Evolutionary conservation across 1,140 invertebrate species (phyloP).

Genomic region (Pectinophora gossypiella): DNA sequence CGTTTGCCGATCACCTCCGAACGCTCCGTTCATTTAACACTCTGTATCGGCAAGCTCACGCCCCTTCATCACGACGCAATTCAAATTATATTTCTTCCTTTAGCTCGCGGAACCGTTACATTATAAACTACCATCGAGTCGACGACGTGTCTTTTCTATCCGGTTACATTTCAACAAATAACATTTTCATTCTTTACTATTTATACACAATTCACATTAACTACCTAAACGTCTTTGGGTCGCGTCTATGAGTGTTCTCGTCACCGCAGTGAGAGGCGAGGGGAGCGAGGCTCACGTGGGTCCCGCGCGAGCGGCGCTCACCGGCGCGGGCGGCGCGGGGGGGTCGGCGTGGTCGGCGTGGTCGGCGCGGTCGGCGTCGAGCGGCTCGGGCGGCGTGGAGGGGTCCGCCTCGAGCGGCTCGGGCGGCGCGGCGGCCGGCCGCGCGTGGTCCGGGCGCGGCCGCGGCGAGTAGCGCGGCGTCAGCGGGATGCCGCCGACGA

Average conservation of each 20-base stretch:
- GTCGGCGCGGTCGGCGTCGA: slow-evolving; percentile 17
- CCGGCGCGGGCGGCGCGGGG: slow-evolving; percentile 23
- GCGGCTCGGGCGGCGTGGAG: neutral
- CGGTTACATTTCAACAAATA: slow-evolving; percentile 53
- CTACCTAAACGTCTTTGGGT: slow-evolving; percentile 43
- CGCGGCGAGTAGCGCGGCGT: slow-evolving; percentile 69
- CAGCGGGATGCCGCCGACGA: slow-evolving; percentile 68
- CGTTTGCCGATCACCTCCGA: slow-evolving; percentile 1
- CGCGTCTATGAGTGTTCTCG: slow-evolving; percentile 33
- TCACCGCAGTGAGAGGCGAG: slow-evolving; percentile 14
- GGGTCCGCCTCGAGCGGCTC: slow-evolving; percentile 47
- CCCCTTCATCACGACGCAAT: neutral
- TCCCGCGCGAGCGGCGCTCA: slow-evolving; percentile 31
- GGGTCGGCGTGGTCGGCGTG: slow-evolving; percentile 14
- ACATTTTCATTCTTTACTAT: slow-evolving; percentile 47
- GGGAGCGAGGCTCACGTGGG: slow-evolving; percentile 42
- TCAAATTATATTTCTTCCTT: slow-evolving; percentile 29
- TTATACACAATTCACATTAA: slow-evolving; percentile 57
- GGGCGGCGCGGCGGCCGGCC: slow-evolving; percentile 60
- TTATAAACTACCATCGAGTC: slow-evolving; percentile 13
- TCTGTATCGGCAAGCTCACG: neutral
- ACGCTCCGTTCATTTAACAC: neutral
- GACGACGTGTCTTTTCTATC: slow-evolving; percentile 42
- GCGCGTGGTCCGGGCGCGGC: slow-evolving; percentile 58
- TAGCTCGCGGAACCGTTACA: slow-evolving; percentile 8